phyloP scores from a whole-genome alignment of 1,140 invertebrate species.

The Choristoneura fumiferana region DNA sequence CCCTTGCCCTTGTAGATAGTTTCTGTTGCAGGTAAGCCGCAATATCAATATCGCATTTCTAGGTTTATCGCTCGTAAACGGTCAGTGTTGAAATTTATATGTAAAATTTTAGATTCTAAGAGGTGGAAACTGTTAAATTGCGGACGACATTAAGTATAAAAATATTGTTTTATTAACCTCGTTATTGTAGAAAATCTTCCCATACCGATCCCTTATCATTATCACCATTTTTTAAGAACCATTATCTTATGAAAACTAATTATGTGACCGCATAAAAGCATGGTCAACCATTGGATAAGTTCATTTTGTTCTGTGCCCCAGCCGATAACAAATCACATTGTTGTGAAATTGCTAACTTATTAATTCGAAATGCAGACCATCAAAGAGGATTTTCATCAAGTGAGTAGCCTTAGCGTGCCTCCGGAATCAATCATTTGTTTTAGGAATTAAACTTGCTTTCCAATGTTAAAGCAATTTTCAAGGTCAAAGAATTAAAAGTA shows the following conservation, averaged over 20 bases:
- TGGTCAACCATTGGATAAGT: conserved; percentile 5
- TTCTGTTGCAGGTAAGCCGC: too few relatives aligned
- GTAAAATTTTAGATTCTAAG: too few relatives aligned
- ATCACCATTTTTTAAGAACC: neutral
- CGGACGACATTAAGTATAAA: too few relatives aligned
- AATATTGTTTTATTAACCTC: neutral
- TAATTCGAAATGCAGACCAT: conserved; percentile 11
- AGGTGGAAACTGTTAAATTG: too few relatives aligned
- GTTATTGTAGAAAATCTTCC: neutral
- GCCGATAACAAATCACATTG: neutral
- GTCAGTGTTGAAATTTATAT: too few relatives aligned
- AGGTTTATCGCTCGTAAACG: too few relatives aligned
- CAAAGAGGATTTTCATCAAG: conserved; percentile 9
- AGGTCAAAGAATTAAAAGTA: too few relatives aligned
- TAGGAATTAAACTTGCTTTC: neutral
- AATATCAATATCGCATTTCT: too few relatives aligned
- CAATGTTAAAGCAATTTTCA: too few relatives aligned
- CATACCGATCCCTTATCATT: too few relatives aligned
- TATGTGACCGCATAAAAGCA: neutral
- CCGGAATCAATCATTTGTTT: too few relatives aligned
- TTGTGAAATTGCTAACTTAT: neutral
- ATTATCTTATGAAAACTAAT: conserved; percentile 9
- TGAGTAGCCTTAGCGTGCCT: neutral
- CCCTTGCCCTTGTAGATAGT: too few relatives aligned
- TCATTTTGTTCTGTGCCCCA: neutral